phyloP scores from a whole-genome alignment of 2,113 vertebrate genomes.

The Embiotoca jacksoni region DNA sequence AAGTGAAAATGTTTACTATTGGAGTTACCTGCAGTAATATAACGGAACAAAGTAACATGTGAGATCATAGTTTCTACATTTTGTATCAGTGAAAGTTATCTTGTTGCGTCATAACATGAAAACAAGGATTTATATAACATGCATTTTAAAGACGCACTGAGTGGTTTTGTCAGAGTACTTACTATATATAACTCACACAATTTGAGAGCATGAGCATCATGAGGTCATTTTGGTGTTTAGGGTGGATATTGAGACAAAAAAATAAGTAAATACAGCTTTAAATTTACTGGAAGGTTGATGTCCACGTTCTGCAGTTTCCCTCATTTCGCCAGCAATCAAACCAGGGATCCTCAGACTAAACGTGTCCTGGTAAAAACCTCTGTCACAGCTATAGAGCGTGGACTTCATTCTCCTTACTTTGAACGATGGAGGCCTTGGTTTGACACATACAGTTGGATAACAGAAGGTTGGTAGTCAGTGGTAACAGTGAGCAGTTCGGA shows the following conservation, averaged over 20 bases:
- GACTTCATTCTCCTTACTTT: slow-evolving; percentile 65
- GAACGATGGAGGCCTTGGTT: slow-evolving; percentile 64
- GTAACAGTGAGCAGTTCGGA: slow-evolving; percentile 29
- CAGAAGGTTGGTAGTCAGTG: slow-evolving; percentile 48
- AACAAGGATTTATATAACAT: neutral
- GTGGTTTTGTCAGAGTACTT: neutral
- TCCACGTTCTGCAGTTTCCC: neutral
- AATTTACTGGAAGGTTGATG: neutral
- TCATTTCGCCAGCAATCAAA: slow-evolving; percentile 14
- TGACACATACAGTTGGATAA: slow-evolving; percentile 60
- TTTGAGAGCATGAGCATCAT: too few relatives aligned
- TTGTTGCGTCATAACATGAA: neutral
- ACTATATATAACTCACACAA: neutral
- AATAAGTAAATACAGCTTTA: too few relatives aligned
- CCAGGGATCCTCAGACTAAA: slow-evolving; percentile 23
- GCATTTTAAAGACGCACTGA: neutral
- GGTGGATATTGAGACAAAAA: too few relatives aligned
- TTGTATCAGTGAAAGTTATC: too few relatives aligned
- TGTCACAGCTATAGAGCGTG: slow-evolving; percentile 26
- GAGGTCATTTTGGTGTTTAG: too few relatives aligned
- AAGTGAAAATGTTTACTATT: neutral
- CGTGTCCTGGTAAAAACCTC: slow-evolving; percentile 26
- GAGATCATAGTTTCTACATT: too few relatives aligned
- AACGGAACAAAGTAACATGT: neutral
- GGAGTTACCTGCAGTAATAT: neutral